Percentiles rank a stretch among this genome's conserved stretches.
These are phyloP conservation scores for Dallia pectoralis DNA, from an alignment of 2,797 vertebrate species.

Conservation along the genomic window DNA sequence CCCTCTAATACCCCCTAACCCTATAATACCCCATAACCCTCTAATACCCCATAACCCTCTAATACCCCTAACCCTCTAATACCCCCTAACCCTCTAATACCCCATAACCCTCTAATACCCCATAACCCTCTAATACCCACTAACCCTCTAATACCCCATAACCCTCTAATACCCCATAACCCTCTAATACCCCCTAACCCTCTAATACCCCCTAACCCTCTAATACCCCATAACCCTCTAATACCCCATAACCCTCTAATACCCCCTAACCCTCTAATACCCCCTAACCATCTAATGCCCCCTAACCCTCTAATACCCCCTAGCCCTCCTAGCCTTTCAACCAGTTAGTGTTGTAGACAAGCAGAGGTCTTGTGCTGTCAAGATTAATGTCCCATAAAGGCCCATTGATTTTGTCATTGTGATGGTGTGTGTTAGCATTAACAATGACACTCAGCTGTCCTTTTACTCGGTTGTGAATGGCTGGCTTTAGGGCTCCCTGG, in stretches of 20 bases:
- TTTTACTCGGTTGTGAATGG: slow-evolving; percentile 71
- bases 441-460: slow-evolving; percentile 80
- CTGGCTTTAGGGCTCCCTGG: slow-evolving; percentile 70
- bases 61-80: too few species aligned
- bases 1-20: too few species aligned
- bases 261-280: too few species aligned
- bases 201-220: too few species aligned
- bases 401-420: slow-evolving; percentile 83
- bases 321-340: neutral
- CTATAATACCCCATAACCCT: too few species aligned
- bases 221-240: neutral
- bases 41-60: too few species aligned
- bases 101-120: too few species aligned
- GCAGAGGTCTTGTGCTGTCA: slow-evolving; percentile 65
- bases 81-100: too few species aligned
- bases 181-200: too few species aligned
- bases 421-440: slow-evolving; percentile 80
- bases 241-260: neutral
- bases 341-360: slow-evolving; percentile 25
- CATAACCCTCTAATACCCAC: too few species aligned
- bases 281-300: neutral
- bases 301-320: neutral
- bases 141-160: too few species aligned
- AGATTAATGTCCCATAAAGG: slow-evolving; percentile 81
- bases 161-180: too few species aligned